Evolutionary conservation across 2,113 vertebrate species (phyloP), one percentile per base, ranked within the genome.

Genomic region (Caloenas nicobarica): DNA sequence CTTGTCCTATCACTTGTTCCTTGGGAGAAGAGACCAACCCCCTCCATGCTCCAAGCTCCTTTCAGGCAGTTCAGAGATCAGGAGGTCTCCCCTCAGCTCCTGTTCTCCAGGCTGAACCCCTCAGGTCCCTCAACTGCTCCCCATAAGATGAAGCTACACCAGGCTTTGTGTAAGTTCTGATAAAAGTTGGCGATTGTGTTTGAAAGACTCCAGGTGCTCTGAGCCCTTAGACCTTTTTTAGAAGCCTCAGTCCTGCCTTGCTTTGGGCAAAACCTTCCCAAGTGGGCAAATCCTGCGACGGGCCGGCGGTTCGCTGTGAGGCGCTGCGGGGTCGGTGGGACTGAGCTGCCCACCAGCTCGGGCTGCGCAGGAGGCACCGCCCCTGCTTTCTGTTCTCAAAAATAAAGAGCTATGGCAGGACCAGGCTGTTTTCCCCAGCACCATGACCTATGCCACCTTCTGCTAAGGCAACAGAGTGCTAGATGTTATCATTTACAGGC

Each of bases 271-370:
- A 53, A 57, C 46, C 10, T 38, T 0, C 3, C 50, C 40, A 71
- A 73, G 79, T 8, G n/a, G 13, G n/a, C 9, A 76, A 89, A 70
- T 62, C 21, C 46, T 56, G 71, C 28, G 3, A 10, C 66, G 24
- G 9, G 4, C 16, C 9, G 0, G 33, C 26, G 40, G 34, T 18
- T 69, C 1, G 0, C 46, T 34, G 54, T 6, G 74, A 88, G 54
- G 48, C 48, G 61, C 22, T 2, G 50, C 65, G 54, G 16, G 4
- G 7, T 16, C 4, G 0, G 16, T 23, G 58, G 40, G 40, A 46
- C 48, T 34, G 5, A 2, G 78, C 25, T 80, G 44, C 19, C 28
- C 83, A 26, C 36, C 0, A 0, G 62, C 17, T 76, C 38, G 46
- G 69, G 38, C 73, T 91, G 79, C 46, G 21, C 1, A 2, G 86